Evolutionary conservation across 2,888 invertebrate genomes (phyloP).

Genomic region (Actias luna): DNA sequence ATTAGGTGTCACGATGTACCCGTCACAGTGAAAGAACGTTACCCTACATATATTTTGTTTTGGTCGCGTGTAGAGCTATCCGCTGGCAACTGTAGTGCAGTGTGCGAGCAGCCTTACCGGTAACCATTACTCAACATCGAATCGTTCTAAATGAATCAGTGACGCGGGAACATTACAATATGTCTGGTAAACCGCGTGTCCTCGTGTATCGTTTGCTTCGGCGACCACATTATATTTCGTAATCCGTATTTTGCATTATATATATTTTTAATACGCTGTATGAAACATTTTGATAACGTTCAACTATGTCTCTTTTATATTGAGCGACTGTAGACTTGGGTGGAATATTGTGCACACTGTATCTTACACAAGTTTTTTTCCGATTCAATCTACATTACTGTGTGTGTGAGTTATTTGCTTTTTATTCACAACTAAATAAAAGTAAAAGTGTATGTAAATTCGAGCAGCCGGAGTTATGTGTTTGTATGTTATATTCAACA

Average conservation of each 20-base stretch:
- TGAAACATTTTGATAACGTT: background rate
- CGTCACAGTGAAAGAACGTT: no score
- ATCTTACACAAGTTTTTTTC: no score
- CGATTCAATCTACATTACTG: no score
- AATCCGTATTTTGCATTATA: background rate
- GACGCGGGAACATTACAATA: background rate
- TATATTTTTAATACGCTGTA: background rate
- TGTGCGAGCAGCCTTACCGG: background rate
- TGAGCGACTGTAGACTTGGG: background rate
- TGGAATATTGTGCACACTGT: no score
- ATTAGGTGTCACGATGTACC: no score
- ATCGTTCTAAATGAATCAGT: background rate
- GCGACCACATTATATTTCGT: background rate
- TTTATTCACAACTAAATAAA: no score
- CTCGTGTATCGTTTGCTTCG: background rate
- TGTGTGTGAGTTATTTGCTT: no score
- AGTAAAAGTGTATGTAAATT: background rate
- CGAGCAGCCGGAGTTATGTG: background rate
- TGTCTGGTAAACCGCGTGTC: background rate
- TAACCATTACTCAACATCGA: background rate
- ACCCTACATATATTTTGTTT: no score
- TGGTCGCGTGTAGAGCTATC: no score
- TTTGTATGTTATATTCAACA: background rate
- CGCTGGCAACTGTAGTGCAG: no score
- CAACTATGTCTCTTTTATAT: background rate